Base-by-base conservation (phyloP, 2,797 vertebrate species). In the Gymnoscopelus braueri region DNA sequence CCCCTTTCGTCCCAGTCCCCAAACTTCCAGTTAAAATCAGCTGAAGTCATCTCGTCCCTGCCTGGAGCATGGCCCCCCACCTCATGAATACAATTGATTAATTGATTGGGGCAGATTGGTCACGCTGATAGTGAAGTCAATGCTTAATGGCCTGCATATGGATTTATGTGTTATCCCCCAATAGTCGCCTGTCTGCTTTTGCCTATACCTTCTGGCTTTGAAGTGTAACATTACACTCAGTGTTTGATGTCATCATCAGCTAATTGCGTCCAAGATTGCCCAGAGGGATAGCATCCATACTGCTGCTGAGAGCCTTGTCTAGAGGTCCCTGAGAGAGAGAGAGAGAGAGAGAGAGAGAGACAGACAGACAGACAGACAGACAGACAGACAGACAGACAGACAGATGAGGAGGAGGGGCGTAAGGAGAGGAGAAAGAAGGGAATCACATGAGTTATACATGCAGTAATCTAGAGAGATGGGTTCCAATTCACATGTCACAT, bases 61-160 rank as follows among this genome's bases (percentile, higher is more conserved):
- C 24, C 24, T 12, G 39, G 39, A 44, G 39, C 39, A 44, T 44
- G 39, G 71, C 69, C 72, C 13, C 39, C 51, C 47, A 67, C 70
- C 71, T 59, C 74, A 70, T 50, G 47, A 79, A 49, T 67, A 23
- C 2, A 2, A 80, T 60, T 79, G 78, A 87, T 84, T 75, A 79
- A 86, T 86, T 75, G 82, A 87, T 69, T n/a, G 1, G 53, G 57
- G 54, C 11, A 58, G 73, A 72, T 59, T 49, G 48, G 14, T 35
- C 23, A 23, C n/a, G 26, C 65, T 63, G 48, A 77, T 71, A 35
- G 68, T 73, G 72, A 70, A 47, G 54, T 59, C 56, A 35, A 15
- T 65, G 68, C 79, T 72, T 80, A 81, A 89, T 87, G 83, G 85
- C 23, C 61, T 71, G 52, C 70, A 58, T 73, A 79, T 82, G 52